Evolutionary conservation across 2,888 invertebrate species (phyloP).

Genomic region (Habrosyne pyritoides): DNA sequence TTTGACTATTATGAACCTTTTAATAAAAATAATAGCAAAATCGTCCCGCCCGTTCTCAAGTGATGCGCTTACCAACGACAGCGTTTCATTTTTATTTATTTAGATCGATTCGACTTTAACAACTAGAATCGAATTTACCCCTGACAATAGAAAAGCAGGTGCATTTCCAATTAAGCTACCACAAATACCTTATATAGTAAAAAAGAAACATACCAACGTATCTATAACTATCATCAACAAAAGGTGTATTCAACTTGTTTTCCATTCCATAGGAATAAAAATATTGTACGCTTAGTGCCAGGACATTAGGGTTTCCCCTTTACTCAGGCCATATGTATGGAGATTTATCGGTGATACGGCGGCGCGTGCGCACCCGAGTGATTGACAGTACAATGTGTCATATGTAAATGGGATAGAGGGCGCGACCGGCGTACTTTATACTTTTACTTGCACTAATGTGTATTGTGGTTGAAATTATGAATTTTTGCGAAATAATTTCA

Average conservation of each 20-base stretch:
- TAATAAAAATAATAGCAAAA: no score
- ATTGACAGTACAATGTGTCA: conserved; percentile 75
- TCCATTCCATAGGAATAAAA: conserved; percentile 31
- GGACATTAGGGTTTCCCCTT: conserved; percentile 57
- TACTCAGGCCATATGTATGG: conserved; percentile 53
- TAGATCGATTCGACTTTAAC: no score
- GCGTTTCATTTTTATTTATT: no score
- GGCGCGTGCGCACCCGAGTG: conserved; percentile 54
- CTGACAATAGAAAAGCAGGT: background rate
- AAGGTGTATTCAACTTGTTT: conserved; percentile 14
- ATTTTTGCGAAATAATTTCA: background rate
- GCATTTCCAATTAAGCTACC: background rate
- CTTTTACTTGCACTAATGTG: conserved; percentile 30
- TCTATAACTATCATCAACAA: background rate
- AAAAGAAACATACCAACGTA: background rate
- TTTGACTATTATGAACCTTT: no score
- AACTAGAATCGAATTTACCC: no score
- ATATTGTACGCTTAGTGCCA: conserved; percentile 42
- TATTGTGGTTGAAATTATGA: conserved; percentile 13
- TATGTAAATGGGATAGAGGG: conserved; percentile 58
- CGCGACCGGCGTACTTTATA: conserved; percentile 38
- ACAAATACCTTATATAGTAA: background rate
- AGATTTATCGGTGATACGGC: conserved; percentile 54
- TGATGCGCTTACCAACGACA: no score
- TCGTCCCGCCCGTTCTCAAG: no score